Conservation (phyloP, 2,797 vertebrate genomes). For the Pangasius sanitwongsei region DNA sequence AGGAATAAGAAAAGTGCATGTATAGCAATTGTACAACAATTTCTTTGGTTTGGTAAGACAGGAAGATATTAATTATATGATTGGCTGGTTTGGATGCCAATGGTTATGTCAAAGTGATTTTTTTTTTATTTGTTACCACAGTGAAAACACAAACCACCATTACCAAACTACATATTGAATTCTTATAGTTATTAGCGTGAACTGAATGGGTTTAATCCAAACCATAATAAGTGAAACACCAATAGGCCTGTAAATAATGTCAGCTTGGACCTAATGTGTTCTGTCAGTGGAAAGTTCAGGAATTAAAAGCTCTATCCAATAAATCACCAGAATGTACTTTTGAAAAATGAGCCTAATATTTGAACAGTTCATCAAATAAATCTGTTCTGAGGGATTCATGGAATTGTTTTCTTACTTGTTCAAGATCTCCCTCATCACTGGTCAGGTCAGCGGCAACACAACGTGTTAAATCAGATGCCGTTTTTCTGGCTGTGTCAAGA, state of each 20-base stretch:
- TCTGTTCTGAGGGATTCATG: not conserved
- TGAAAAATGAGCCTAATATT: not conserved
- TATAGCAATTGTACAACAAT: not conserved
- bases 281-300: not conserved
- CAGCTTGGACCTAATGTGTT: not conserved
- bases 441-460: not conserved
- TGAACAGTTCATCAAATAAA: not conserved
- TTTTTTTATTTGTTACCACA: not conserved
- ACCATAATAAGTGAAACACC: not conserved
- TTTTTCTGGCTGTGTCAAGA: not conserved
- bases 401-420: slow-evolving; percentile 2
- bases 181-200: not conserved
- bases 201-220: not conserved
- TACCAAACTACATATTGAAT: not conserved
- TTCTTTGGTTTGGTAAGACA: not conserved
- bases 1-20: not conserved
- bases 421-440: not conserved
- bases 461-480: not conserved
- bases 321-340: not conserved
- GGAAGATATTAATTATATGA: not conserved
- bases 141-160: slow-evolving; percentile 5
- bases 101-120: not conserved
- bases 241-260: not conserved
- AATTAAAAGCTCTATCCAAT: not conserved
- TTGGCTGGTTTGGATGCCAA: not conserved